Evolutionary conservation across 2,113 vertebrate genomes (phyloP), one percentile per base, ranked within the genome.

Genomic region (Phylloscopus trochiloides): DNA sequence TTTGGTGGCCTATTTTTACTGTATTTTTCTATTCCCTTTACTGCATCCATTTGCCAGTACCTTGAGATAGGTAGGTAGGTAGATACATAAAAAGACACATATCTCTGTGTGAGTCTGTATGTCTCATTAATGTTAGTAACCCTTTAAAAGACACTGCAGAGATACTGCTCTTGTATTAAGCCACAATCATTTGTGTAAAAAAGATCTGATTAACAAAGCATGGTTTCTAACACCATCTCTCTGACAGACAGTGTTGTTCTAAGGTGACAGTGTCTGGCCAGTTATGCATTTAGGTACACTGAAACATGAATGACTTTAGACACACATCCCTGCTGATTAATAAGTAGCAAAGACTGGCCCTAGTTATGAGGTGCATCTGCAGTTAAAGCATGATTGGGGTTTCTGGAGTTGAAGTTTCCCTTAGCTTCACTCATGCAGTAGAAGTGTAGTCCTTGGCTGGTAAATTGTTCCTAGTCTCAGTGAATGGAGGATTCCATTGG

Each of bases 71-170:
- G 7, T 34, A 48, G 51, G 14, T 51, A 59, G 13, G 8, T 12
- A 57, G 12, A n/a, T 61, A 12, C 0, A 20, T 20, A 20, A 54
- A 63, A 63, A 68, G 7, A 19, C 22, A 42, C 1, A 3, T 36
- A 7, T 1, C 3, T 63, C 10, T n/a, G 3, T 58, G 3, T 58
- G 3, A 34, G 4, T 65, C 8, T 31, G 2, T 21, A 29, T 29
- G 20, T 52, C 3, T 80, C 7, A 42, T 54, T 79, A 58, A 68
- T 43, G 12, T 29, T 51, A n/a, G 6, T 61, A 36, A 31, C 29
- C 28, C 50, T 63, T 66, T 18, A 38, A 78, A 87, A 84, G 28
- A 19, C 20, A 45, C 17, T 70, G 32, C 29, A 51, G 40, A 61
- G 20, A 24, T 50, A 9, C 9, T 68, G n/a, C 14, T 92, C 25